phyloP scores from a whole-genome alignment of 2,797 vertebrate genomes.

The Pseudopleuronectes americanus region DNA sequence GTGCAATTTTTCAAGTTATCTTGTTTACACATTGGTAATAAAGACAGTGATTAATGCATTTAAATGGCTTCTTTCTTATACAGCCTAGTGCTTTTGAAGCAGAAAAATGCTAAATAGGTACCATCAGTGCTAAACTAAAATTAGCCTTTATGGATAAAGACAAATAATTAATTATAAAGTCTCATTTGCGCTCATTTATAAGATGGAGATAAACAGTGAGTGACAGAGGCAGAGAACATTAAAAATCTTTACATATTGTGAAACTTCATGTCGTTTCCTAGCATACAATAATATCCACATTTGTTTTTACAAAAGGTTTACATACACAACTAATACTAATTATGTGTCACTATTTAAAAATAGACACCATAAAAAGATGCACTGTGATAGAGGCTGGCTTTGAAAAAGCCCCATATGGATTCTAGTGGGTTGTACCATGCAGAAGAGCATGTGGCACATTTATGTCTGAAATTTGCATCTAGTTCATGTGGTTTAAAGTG shows the following conservation, averaged over 20 bases:
- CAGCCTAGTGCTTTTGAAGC: too few species aligned
- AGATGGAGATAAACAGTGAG: neutral
- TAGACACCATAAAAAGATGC: slow-evolving; percentile 13
- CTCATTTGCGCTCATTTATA: neutral
- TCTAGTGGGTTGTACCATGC: slow-evolving; percentile 22
- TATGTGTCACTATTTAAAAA: slow-evolving; percentile 21
- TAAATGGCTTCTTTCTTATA: neutral
- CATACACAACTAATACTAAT: neutral
- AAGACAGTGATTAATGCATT: neutral
- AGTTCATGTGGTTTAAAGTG: slow-evolving; percentile 67
- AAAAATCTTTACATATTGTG: neutral
- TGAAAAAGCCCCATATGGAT: slow-evolving; percentile 25
- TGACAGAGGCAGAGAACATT: neutral
- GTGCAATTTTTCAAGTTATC: neutral
- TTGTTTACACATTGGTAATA: neutral
- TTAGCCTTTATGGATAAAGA: neutral
- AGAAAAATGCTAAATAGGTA: neutral
- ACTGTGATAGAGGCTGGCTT: slow-evolving; percentile 23
- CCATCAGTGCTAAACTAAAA: neutral
- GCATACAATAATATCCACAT: neutral
- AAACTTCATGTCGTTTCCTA: neutral
- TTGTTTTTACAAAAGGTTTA: slow-evolving; percentile 4
- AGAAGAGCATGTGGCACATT: slow-evolving; percentile 58
- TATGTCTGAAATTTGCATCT: slow-evolving; percentile 60
- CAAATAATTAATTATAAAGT: neutral